phyloP scores from a whole-genome alignment of 2,888 invertebrate species.

The Troilus luridus region DNA sequence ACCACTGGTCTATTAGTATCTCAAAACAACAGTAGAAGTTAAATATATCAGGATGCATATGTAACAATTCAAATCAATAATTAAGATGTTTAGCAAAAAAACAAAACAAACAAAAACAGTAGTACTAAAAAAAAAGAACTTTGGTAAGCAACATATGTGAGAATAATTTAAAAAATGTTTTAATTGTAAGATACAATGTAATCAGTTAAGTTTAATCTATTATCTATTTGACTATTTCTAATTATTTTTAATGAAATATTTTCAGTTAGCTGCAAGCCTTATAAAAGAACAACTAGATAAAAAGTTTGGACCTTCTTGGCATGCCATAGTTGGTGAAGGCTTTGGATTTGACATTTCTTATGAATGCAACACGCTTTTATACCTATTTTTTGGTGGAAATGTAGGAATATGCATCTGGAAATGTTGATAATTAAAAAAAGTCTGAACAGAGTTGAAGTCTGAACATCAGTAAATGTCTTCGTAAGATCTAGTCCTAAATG shows the following conservation, averaged over 20 bases:
- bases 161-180: background rate
- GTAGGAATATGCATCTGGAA: conserved; percentile 92
- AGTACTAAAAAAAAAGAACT: too few species aligned
- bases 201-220: background rate
- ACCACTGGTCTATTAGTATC: too few species aligned
- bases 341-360: conserved; percentile 94
- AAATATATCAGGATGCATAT: too few species aligned
- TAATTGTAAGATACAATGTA: background rate
- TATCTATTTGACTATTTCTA: background rate
- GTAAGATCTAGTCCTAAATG: conserved; percentile 50
- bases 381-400: conserved; percentile 93
- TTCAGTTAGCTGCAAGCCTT: conserved; percentile 89
- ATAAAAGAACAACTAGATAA: conserved; percentile 97
- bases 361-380: conserved; percentile 88
- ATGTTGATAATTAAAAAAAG: conserved; percentile 73
- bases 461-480: conserved; percentile 50
- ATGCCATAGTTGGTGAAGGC: conserved; percentile 95
- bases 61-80: too few species aligned
- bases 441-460: conserved; percentile 52
- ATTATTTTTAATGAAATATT: conserved; percentile 61
- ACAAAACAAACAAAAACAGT: too few species aligned
- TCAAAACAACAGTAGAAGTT: too few species aligned
- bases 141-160: background rate
- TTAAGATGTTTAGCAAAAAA: too few species aligned
- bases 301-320: conserved; percentile 94